Conservation (phyloP, 2,113 vertebrate species). For the Calidris pygmaea region DNA sequence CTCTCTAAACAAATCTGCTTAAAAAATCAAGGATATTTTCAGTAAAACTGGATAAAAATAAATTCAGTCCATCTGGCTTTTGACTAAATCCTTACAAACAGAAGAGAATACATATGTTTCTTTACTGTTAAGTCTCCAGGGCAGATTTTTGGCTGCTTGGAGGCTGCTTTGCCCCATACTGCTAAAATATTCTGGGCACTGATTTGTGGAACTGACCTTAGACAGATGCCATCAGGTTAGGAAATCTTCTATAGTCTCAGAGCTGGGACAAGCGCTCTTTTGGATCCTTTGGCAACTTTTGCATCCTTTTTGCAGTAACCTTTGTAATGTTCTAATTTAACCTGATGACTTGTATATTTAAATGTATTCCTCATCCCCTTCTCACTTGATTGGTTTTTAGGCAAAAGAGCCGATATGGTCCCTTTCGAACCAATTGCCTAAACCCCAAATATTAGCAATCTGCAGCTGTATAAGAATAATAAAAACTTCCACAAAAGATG, state of each 20-base stretch:
- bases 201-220: neutral
- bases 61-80: slow-evolving; percentile 32
- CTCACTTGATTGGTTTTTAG: neutral
- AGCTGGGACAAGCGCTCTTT: neutral
- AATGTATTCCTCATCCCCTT: neutral
- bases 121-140: slow-evolving; percentile 20
- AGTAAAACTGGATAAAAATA: neutral
- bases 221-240: neutral
- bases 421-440: neutral
- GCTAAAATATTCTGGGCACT: neutral
- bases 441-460: neutral
- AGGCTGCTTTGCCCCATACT: neutral
- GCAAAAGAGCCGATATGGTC: neutral
- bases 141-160: neutral
- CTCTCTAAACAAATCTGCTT: slow-evolving; percentile 30
- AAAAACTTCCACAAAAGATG: neutral
- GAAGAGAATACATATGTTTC: slow-evolving; percentile 8
- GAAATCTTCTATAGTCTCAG: neutral
- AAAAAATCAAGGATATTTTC: slow-evolving; percentile 17
- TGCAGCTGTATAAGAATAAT: neutral
- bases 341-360: neutral
- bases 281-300: neutral
- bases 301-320: neutral
- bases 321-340: neutral
- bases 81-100: neutral